A percentile compares a stretch with the other conserved stretches of the same genome.
phyloP scores from a whole-genome alignment of 2,113 vertebrate species.

The Girardinichthys multiradiatus region DNA sequence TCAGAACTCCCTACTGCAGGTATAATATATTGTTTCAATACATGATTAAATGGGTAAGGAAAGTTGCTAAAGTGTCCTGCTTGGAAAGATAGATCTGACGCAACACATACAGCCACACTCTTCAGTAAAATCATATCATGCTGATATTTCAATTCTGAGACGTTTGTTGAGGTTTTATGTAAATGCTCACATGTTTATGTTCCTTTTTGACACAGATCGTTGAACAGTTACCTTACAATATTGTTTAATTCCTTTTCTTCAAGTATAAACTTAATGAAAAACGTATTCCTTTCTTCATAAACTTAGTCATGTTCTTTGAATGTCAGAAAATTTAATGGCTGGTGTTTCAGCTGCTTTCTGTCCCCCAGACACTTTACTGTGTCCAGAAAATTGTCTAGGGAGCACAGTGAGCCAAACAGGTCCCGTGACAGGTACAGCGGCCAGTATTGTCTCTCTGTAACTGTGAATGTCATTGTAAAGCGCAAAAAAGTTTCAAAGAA shows the following conservation, averaged over 20 bases:
- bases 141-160: background rate
- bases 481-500: background rate
- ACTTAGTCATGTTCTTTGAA: background rate
- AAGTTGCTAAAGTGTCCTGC: too few relatives aligned
- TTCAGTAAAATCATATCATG: background rate
- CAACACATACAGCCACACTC: too few relatives aligned
- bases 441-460: background rate
- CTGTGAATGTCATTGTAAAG: background rate
- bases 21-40: too few relatives aligned
- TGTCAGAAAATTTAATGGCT: background rate
- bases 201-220: background rate
- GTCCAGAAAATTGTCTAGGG: background rate
- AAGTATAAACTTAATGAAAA: background rate
- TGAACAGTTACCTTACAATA: background rate
- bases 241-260: background rate
- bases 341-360: background rate
- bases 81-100: too few relatives aligned
- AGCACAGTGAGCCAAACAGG: background rate
- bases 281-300: background rate
- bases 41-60: too few relatives aligned
- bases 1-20: too few relatives aligned
- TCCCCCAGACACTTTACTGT: background rate
- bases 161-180: background rate
- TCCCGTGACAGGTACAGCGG: too few relatives aligned
- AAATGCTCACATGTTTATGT: background rate